Conservation (phyloP, 2,113 vertebrate genomes). For the Pomatorhinus ruficollis region DNA sequence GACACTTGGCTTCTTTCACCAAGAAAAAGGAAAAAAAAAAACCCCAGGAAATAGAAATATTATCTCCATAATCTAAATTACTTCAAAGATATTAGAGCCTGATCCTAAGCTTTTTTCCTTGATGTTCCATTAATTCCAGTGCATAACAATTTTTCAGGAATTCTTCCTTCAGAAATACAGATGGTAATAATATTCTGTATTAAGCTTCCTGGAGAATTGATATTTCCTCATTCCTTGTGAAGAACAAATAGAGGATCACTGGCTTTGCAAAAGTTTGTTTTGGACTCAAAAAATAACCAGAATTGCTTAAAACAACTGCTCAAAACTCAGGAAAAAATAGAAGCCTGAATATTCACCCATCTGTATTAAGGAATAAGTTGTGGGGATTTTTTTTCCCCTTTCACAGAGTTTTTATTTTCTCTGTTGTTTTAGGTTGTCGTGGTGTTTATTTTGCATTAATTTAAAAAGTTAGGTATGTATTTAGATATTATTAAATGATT, state of each 20-base stretch:
- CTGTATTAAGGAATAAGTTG: not conserved
- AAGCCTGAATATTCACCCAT: not conserved
- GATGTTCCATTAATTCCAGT: not conserved
- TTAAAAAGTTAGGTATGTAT: not conserved
- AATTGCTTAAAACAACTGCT: not conserved
- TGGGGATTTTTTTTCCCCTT: not conserved
- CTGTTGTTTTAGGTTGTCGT: not conserved
- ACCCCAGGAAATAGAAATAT: not conserved
- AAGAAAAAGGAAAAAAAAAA: not conserved
- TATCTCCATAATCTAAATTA: not conserved
- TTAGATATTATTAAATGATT: not conserved
- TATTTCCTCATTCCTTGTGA: not conserved
- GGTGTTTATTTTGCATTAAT: not conserved
- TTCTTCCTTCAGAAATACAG: constrained; percentile 2
- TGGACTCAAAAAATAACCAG: not conserved
- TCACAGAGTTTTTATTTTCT: not conserved
- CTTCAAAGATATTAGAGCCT: not conserved
- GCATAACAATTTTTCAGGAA: not conserved
- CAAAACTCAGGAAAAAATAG: not conserved
- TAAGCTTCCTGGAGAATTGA: not conserved
- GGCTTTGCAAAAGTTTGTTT: not conserved
- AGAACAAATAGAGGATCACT: constrained; percentile 14
- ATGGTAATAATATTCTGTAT: constrained; percentile 11
- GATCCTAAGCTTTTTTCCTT: not conserved
- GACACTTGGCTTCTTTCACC: not conserved